Conservation (phyloP, 1,140 invertebrate genomes). For the Delia radicum region DNA sequence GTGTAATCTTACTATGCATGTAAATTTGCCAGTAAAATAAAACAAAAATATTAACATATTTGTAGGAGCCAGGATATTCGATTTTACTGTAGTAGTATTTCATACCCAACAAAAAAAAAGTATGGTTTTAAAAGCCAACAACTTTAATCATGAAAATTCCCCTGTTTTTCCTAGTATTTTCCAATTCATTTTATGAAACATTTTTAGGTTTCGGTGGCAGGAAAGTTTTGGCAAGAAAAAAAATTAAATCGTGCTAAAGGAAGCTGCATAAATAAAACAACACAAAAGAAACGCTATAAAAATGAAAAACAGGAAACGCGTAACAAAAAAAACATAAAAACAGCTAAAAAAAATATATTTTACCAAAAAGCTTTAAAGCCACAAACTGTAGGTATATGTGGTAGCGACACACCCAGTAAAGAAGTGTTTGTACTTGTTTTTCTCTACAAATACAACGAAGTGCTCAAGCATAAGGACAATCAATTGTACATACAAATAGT, state of each 20-base stretch:
- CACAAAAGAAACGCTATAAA: background rate
- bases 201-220: conserved; percentile 8
- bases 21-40: background rate
- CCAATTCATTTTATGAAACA: background rate
- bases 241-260: background rate
- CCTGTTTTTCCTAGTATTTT: background rate
- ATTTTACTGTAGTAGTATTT: background rate
- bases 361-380: background rate
- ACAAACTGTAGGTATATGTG: background rate
- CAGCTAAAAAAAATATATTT: background rate
- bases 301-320: background rate
- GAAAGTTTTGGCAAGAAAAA: background rate
- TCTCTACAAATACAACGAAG: background rate
- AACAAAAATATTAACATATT: background rate
- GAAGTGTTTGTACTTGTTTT: background rate
- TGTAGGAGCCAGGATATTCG: background rate
- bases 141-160: background rate
- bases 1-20: background rate
- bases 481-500: background rate
- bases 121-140: background rate
- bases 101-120: background rate
- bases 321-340: conserved; percentile 3
- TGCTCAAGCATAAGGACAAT: background rate
- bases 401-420: conserved; percentile 1
- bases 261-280: conserved; percentile 21